phyloP scores from a whole-genome alignment of 2,888 invertebrate genomes.

The Tricholauxania praeusta region DNA sequence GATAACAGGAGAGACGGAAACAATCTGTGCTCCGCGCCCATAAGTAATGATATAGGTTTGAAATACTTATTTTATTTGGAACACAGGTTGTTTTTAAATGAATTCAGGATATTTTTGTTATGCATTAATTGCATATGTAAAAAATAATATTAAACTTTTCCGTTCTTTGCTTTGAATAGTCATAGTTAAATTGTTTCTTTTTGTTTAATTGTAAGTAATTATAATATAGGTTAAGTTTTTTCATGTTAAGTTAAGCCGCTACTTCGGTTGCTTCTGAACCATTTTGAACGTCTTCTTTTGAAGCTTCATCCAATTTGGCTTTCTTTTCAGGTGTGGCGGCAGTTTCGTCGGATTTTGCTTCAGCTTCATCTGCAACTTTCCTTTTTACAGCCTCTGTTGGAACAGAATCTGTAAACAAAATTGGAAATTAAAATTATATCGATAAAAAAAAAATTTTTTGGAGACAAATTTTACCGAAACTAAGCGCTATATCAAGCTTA shows the following conservation, averaged over 20 bases:
- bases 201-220: conserved; percentile 40
- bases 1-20: conserved; percentile 15
- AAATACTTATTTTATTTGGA: conserved; percentile 1
- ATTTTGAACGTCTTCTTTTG: conserved; percentile 67
- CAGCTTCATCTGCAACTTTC: conserved; percentile 61
- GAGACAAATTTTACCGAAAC: too few relatives aligned
- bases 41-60: conserved; percentile 16
- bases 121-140: conserved; percentile 43
- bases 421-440: background rate
- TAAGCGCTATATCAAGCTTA: too few relatives aligned
- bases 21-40: conserved; percentile 3
- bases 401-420: conserved; percentile 53
- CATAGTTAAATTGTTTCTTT: conserved; percentile 41
- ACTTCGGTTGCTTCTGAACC: conserved; percentile 68
- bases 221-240: conserved; percentile 47
- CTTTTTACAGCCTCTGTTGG: conserved; percentile 67
- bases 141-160: conserved; percentile 38
- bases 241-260: conserved; percentile 64
- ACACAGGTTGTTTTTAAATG: background rate
- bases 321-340: conserved; percentile 68
- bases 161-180: conserved; percentile 31
- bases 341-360: conserved; percentile 62
- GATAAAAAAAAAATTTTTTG: background rate
- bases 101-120: conserved; percentile 41
- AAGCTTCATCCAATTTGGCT: conserved; percentile 66